phyloP scores from a whole-genome alignment of 2,113 vertebrate species.

The Ariopsis seemanni region DNA sequence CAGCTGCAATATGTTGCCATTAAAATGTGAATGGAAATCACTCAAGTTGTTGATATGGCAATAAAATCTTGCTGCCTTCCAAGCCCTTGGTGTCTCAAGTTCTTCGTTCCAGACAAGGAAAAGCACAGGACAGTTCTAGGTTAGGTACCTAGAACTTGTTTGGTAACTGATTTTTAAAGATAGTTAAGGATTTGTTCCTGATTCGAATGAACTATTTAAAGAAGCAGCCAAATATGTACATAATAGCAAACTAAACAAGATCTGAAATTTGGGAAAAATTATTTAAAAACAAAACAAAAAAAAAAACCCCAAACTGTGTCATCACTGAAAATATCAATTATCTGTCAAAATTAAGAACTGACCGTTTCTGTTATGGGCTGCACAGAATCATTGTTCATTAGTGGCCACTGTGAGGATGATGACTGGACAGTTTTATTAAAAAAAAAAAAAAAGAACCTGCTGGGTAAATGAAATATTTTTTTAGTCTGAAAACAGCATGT shows the following conservation, averaged over 20 bases:
- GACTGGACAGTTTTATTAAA: neutral
- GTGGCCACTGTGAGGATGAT: neutral
- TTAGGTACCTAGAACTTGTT: neutral
- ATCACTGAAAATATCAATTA: neutral
- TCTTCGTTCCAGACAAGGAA: neutral
- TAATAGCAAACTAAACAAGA: neutral
- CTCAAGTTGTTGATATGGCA: neutral
- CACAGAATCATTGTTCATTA: neutral
- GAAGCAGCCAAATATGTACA: neutral
- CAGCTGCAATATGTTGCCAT: neutral
- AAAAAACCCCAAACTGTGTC: neutral
- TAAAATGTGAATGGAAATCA: neutral
- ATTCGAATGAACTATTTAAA: neutral
- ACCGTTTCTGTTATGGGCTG: neutral
- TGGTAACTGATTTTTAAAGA: neutral
- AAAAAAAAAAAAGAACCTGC: neutral
- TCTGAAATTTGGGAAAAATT: neutral
- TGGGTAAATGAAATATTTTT: neutral
- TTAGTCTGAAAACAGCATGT: neutral
- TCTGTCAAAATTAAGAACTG: neutral
- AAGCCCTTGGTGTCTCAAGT: neutral
- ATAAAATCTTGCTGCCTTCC: neutral
- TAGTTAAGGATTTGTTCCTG: too few relatives aligned
- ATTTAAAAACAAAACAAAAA: too few relatives aligned
- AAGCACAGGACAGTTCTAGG: neutral